Evolutionary conservation across 2,888 invertebrate species (phyloP), one percentile per base, ranked within the genome.

Genomic region (Epistrophella euchroma): DNA sequence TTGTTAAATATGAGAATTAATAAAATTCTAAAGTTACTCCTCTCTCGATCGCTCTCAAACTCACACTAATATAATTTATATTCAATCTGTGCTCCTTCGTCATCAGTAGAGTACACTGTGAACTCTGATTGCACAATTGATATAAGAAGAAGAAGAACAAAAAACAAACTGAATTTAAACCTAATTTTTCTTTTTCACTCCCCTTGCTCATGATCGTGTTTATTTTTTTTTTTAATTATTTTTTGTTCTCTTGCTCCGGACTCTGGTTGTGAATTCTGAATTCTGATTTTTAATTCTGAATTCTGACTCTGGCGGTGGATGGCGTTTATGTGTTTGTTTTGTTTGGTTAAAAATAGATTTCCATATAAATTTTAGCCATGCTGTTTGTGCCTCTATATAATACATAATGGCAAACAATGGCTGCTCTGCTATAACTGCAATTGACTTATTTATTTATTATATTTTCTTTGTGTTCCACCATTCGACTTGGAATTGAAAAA

Each of bases 301-400:
- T 17, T 60, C 37, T 22, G 40, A 32, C 40, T 15, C 47, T 11
- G 45, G 22, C 58, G 37, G 15, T 28, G 28, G 28, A 35, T 50
- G 50, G 50, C 72, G 70, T 37, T 28, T 28, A 62, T 83, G 83
- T 79, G 68, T 83, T 75, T 60, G 87, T 83, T 83, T 83, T 83
- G 83, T 83, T 87, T 87, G 68, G 87, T 73, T 87, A 87, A 75
- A 87, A 87, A 87, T 87, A 87, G 87, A 87, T 75, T 79, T 87
- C 83, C 83, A 87, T 87, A 73, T 75, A 83, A 87, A 87, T 82
- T 73, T 56, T 62, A 47, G 47, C 74, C 64, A 78, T 50, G 76
- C 71, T 72, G 71, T 72, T 80, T 40, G 62, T 81, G 66, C 81
- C 52, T 68, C 22, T 35, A 17, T 32, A 64, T 32, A 32, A 6